A percentile compares a stretch with the other conserved stretches of the same genome.
Evolutionary conservation across 2,113 vertebrate genomes (phyloP).

Genomic region (Solea senegalensis): DNA sequence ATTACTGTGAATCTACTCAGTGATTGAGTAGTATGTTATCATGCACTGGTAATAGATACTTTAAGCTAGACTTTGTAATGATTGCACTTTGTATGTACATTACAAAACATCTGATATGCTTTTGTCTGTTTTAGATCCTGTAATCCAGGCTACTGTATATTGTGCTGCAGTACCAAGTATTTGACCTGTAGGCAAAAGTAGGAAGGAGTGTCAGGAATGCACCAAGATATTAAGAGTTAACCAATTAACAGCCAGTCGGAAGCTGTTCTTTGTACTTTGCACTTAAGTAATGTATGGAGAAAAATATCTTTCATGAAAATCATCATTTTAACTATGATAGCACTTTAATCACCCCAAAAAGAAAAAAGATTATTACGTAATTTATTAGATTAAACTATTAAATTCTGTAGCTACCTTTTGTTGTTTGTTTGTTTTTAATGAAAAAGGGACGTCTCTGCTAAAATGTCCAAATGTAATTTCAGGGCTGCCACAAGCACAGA

Average conservation of each 20-base stretch:
- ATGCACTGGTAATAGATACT: slow-evolving; percentile 23
- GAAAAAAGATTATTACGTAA: slow-evolving; percentile 3
- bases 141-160: slow-evolving; percentile 30
- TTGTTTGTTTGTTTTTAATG: slow-evolving; percentile 6
- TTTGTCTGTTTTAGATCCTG: slow-evolving; percentile 29
- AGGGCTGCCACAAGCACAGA: slow-evolving; percentile 47
- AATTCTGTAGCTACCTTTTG: slow-evolving; percentile 15
- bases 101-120: slow-evolving; percentile 39
- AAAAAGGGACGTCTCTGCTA: slow-evolving; percentile 1
- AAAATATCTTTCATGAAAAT: slow-evolving; percentile 53
- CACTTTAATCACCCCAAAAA: slow-evolving; percentile 34
- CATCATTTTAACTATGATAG: slow-evolving; percentile 26
- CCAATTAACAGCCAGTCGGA: slow-evolving; percentile 25
- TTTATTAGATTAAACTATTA: slow-evolving; percentile 3
- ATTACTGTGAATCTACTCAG: slow-evolving; percentile 37
- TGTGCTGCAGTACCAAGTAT: slow-evolving; percentile 24
- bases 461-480: slow-evolving; percentile 37
- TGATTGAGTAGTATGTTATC: slow-evolving; percentile 22
- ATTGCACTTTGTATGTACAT: slow-evolving; percentile 44
- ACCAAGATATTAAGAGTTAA: slow-evolving; percentile 16
- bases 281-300: slow-evolving; percentile 33
- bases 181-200: slow-evolving; percentile 19
- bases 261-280: slow-evolving; percentile 53
- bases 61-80: slow-evolving; percentile 28
- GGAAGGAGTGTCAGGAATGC: slow-evolving; percentile 6